Evolutionary conservation across 2,113 vertebrate genomes (phyloP), one percentile per base, ranked within the genome.

Genomic region (Picathartes gymnocephalus): DNA sequence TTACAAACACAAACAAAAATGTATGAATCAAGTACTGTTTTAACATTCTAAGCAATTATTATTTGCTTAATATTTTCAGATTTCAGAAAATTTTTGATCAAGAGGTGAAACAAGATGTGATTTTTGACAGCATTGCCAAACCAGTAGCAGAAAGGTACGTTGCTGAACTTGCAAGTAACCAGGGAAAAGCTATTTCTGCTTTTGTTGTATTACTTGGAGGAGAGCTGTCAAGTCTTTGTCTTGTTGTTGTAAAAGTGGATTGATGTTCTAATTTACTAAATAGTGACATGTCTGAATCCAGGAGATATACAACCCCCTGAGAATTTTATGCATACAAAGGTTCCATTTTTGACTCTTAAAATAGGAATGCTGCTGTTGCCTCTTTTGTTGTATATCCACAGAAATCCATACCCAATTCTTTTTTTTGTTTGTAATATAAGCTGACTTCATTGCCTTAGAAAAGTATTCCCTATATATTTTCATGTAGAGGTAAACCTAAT

Each of bases 21-120:
- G 44, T 78, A 82, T 97, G 88, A 97, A 97, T 97, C 88, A 73
- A 96, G 37, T 88, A 94, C 62, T 97, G 87, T 98, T 97, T 93
- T 70, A 95, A 95, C 53, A 86, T 74, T 91, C 80, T 90, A 66
- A 96, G 91, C 85, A 94, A 90, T 97, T 89, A 91, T 88, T 93
- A 95, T 94, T 92, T 92, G 78, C 93, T 97, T 97, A 81, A 93
- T 91, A 94, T 98, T 97, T 98, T 91, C 98, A 99, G 99, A 97
- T 99, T 99, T 98, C 98, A 98, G 95, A 99, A 98, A 90, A 98
- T 99, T 89, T 99, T 99, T 96, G 98, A 99, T 98, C 99, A 99
- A 95, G 97, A 97, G 16, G 71, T 90, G 91, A 99, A 98, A 93
- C 99, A 99, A 97, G 99, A 99, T 58, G 98, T 98, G 35, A 92